Base-by-base conservation (phyloP, 1,140 invertebrate genomes). In the Leptopilina boulardi region DNA sequence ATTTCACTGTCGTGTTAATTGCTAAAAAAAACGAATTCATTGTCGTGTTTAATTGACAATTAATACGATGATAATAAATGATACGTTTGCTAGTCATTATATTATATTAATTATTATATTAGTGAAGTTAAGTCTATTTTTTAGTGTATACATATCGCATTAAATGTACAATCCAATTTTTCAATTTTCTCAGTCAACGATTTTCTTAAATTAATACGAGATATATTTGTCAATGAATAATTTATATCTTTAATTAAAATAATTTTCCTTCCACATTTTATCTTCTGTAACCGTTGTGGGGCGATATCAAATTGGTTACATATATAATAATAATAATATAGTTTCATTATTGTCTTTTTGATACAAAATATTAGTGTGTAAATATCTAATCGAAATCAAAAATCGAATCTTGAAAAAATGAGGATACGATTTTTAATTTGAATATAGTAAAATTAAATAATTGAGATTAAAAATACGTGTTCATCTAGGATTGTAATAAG, bases 121-220 rank as follows among this genome's bases (percentile, higher is more conserved):
- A 66, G 54, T 59, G 54, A 26, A 2, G 15, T 66, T 66, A 85
- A 82, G 75, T 87, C 87, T 87, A 84, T 87, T 82, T 38, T 87
- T 87, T 87, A 87, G 85, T 88, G 85, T 77, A 87, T 88, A 88
- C 87, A 88, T 88, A 88, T 88, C 87, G 84, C 85, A 56, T 83
- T 87, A 87, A 84, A 82, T 74, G 81, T 87, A 88, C 85, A 81
- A 86, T 81, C 81, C 76, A 23, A 66, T 66, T 38, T 34, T 34
- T 66, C 15, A 66, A 66, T 66, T 66, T 66, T 23, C 30, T 30
- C 23, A 30, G 3, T 66, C 26, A n/a, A 66, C 23, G 59, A 66
- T 66, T 66, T 66, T 66, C 6, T 30, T 66, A 13, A 23, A 23
- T 8, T 34, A 34, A 6, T 9, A n/a, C n/a, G n/a, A n/a, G 5